Evolutionary conservation across 2,113 vertebrate species (phyloP).

Genomic region (Festucalex cinctus): DNA sequence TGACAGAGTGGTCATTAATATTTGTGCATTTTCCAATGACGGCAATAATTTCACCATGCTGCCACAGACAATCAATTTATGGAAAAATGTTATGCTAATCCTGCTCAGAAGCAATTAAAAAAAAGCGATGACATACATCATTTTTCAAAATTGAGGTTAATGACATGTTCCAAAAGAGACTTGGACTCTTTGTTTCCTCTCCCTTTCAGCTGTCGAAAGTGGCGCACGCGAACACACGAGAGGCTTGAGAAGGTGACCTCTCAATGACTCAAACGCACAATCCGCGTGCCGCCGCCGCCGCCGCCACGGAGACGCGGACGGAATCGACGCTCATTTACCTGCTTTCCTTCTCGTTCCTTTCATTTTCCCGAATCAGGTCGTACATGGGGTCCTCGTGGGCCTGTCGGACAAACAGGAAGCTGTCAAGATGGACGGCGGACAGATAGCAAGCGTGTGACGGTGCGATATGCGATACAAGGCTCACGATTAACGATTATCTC

Average conservation of each 20-base stretch:
- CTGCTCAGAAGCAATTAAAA: neutral
- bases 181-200: neutral
- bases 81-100: neutral
- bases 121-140: neutral
- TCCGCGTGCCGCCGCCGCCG: neutral
- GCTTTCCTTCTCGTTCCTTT: slow-evolving; percentile 87
- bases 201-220: slow-evolving; percentile 11
- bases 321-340: slow-evolving; percentile 73
- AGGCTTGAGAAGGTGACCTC: slow-evolving; percentile 49
- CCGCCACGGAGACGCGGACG: neutral
- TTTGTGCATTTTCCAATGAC: neutral
- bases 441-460: too few species aligned
- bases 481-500: too few species aligned
- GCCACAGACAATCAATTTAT: neutral
- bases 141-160: neutral
- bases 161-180: neutral
- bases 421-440: neutral
- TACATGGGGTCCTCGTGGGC: slow-evolving; percentile 98
- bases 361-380: slow-evolving; percentile 88
- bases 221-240: slow-evolving; percentile 4
- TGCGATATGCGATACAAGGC: too few species aligned
- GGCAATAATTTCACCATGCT: too few species aligned
- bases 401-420: slow-evolving; percentile 54
- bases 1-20: neutral
- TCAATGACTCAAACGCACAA: slow-evolving; percentile 40